Evolutionary conservation across 1,140 invertebrate species (phyloP).

Genomic region (Chymomyza costata): DNA sequence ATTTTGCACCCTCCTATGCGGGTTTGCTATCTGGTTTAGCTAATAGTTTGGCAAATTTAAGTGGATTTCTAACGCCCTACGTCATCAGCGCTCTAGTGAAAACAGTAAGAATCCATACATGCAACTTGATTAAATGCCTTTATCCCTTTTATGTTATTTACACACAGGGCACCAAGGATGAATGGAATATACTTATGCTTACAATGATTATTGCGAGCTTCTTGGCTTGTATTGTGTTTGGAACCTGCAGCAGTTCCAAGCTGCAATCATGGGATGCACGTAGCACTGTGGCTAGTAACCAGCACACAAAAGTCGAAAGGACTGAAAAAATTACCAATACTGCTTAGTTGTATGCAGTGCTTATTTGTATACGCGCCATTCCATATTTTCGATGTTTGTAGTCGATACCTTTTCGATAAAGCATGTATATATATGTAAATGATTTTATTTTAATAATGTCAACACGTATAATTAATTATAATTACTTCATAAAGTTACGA

Average conservation of each 20-base stretch:
- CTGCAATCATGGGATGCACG: slow-evolving; percentile 55
- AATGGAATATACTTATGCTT: slow-evolving; percentile 54
- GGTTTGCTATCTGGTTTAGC: slow-evolving; percentile 57
- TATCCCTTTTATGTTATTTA: background rate
- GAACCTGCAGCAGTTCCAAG: slow-evolving; percentile 42
- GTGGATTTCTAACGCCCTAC: slow-evolving; percentile 56
- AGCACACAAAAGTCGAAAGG: too few species aligned
- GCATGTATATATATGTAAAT: too few species aligned
- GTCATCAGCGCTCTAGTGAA: slow-evolving; percentile 41
- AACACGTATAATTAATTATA: too few species aligned
- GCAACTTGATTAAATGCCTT: background rate
- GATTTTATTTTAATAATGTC: too few species aligned
- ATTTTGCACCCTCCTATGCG: slow-evolving; percentile 61
- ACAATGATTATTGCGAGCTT: slow-evolving; percentile 35
- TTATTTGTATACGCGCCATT: too few species aligned
- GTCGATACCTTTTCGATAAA: too few species aligned
- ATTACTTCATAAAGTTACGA: too few species aligned
- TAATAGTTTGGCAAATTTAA: slow-evolving; percentile 48
- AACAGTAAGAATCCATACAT: slow-evolving; percentile 36
- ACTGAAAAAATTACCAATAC: too few species aligned
- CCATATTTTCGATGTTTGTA: too few species aligned
- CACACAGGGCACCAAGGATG: slow-evolving; percentile 49
- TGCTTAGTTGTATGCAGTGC: too few species aligned
- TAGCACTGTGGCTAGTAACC: background rate
- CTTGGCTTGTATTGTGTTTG: slow-evolving; percentile 47